Percentiles rank a stretch among this genome's conserved stretches.
Conservation (phyloP, 2,888 invertebrate genomes). For the Scaptomyza flava region DNA sequence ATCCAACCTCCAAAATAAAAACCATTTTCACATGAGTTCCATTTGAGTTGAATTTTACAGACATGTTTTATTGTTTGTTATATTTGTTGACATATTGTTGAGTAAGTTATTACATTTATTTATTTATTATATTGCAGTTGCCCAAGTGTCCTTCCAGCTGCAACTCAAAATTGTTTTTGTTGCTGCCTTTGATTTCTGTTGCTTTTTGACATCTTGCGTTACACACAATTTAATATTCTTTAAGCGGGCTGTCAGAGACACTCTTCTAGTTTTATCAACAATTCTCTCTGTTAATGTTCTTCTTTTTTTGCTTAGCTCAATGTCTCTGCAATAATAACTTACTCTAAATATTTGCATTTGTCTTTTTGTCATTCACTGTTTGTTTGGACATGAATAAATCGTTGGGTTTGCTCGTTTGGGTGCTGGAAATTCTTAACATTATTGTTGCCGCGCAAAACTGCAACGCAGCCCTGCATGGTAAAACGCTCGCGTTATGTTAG, state of each 20-base stretch:
- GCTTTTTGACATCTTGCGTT: slow-evolving; percentile 43
- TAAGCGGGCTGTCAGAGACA: slow-evolving; percentile 73
- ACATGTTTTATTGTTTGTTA: not conserved
- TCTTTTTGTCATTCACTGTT: slow-evolving; percentile 15
- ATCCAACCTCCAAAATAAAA: slow-evolving; percentile 12
- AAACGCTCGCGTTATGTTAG: too few species aligned
- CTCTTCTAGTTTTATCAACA: slow-evolving; percentile 9
- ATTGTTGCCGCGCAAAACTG: too few species aligned
- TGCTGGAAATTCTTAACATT: too few species aligned
- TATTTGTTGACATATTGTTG: slow-evolving; percentile 11
- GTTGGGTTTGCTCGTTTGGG: too few species aligned
- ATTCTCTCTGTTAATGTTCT: not conserved
- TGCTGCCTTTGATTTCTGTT: slow-evolving; percentile 43
- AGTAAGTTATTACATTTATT: slow-evolving; percentile 25
- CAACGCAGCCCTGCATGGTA: too few species aligned
- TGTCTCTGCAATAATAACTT: slow-evolving; percentile 8
- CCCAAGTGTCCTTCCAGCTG: slow-evolving; percentile 62
- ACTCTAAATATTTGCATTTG: slow-evolving; percentile 6
- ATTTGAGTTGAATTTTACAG: not conserved
- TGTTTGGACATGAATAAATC: not conserved
- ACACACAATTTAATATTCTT: slow-evolving; percentile 70
- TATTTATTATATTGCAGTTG: slow-evolving; percentile 13
- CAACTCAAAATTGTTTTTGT: slow-evolving; percentile 21
- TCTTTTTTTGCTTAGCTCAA: not conserved
- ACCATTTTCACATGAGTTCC: slow-evolving; percentile 21